A percentile compares a stretch with the other conserved stretches of the same genome.
Conservation (phyloP, 2,113 vertebrate genomes). For the Strix uralensis region DNA sequence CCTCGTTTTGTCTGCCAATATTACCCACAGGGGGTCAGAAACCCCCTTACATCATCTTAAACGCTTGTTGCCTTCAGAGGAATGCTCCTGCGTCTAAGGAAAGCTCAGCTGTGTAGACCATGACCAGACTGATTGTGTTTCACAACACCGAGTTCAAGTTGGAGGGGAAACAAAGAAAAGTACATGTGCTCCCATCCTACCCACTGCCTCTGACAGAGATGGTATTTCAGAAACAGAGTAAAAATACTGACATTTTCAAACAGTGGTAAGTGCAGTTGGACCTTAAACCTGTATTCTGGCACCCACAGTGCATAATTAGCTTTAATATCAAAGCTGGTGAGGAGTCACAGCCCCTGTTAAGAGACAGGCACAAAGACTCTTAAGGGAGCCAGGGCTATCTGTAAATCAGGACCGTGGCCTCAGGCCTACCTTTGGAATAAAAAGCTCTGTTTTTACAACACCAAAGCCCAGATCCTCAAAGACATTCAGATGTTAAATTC, state of each 20-base stretch:
- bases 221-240: background rate
- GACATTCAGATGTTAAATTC: slow-evolving; percentile 19
- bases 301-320: background rate
- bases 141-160: slow-evolving; percentile 54
- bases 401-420: background rate
- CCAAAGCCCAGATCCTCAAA: background rate
- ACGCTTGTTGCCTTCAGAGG: background rate
- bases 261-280: background rate
- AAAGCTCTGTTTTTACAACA: background rate
- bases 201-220: background rate
- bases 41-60: slow-evolving; percentile 6
- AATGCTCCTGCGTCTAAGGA: slow-evolving; percentile 34
- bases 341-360: background rate
- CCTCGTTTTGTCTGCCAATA: background rate
- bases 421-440: background rate
- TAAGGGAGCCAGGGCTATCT: background rate
- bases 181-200: background rate
- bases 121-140: slow-evolving; percentile 52
- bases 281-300: background rate
- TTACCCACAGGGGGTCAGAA: background rate
- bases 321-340: background rate
- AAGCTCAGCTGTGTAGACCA: slow-evolving; percentile 39
- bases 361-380: background rate
- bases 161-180: slow-evolving; percentile 35
- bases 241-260: background rate